A percentile compares a stretch with the other conserved stretches of the same genome.
These are phyloP conservation scores for Mesembrinibis cayennensis DNA, from an alignment of 2,113 vertebrate genomes.

Conservation along the genomic window DNA sequence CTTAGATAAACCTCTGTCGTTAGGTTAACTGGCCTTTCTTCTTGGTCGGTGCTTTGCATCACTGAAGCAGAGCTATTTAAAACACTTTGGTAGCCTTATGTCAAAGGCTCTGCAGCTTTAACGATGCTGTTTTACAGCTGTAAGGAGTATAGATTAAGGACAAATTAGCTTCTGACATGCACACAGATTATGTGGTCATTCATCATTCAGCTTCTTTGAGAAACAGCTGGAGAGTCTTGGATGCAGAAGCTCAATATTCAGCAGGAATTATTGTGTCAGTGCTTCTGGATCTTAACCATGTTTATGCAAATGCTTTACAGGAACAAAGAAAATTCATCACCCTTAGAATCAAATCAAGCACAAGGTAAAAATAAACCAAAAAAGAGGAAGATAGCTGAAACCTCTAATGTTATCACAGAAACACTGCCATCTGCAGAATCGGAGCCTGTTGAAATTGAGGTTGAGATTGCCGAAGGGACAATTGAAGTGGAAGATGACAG, in stretches of 20 bases:
- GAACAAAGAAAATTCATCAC: constrained; percentile 79
- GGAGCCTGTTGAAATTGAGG: constrained; percentile 88
- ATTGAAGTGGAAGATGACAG: constrained; percentile 83
- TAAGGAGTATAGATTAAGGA: not conserved
- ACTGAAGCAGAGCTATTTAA: not conserved
- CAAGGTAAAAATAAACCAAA: constrained; percentile 78
- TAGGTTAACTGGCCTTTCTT: not conserved
- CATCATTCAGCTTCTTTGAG: not conserved
- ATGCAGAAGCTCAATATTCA: not conserved
- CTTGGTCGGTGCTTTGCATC: not conserved
- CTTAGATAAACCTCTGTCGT: not conserved
- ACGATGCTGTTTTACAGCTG: not conserved
- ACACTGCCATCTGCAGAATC: constrained; percentile 82
- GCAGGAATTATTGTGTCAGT: not conserved
- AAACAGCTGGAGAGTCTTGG: not conserved
- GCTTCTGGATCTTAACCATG: not conserved
- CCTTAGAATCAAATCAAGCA: constrained; percentile 61
- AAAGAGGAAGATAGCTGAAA: constrained; percentile 92
- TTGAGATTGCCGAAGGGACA: constrained; percentile 84
- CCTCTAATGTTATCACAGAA: constrained; percentile 91
- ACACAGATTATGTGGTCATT: not conserved
- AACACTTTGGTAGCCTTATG: not conserved
- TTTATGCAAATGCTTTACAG: constrained; percentile 69
- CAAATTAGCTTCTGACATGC: not conserved
- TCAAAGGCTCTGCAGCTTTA: not conserved